These are phyloP conservation scores for Sebastes oblongus DNA, from an alignment of 2,797 vertebrate species.

Conservation along the genomic window DNA sequence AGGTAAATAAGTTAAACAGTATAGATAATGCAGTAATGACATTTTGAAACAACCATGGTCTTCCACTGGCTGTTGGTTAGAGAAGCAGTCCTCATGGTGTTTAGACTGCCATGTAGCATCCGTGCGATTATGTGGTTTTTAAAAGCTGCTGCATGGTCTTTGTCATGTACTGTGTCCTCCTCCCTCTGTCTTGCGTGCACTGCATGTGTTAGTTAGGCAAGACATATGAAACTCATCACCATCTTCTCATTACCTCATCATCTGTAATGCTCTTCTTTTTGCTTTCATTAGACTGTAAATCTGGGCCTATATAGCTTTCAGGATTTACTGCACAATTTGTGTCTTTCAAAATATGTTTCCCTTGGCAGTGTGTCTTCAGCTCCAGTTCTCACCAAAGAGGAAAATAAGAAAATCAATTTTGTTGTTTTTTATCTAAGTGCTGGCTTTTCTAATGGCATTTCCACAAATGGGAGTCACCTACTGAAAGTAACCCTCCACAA, in stretches of 20 bases:
- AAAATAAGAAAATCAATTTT: slow-evolving; percentile 36
- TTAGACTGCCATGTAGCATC: slow-evolving; percentile 27
- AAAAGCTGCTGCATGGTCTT: slow-evolving; percentile 34
- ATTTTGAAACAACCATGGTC: not conserved
- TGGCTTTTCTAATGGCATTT: slow-evolving; percentile 11
- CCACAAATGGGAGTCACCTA: slow-evolving; percentile 18
- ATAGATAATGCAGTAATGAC: not conserved
- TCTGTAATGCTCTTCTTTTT: slow-evolving; percentile 38
- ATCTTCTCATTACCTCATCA: slow-evolving; percentile 56
- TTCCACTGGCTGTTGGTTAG: not conserved
- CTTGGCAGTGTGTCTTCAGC: slow-evolving; percentile 28
- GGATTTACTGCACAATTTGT: slow-evolving; percentile 52
- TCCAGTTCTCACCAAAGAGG: slow-evolving; percentile 18
- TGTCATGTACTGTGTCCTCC: slow-evolving; percentile 11
- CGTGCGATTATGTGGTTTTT: slow-evolving; percentile 41
- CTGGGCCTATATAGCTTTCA: slow-evolving; percentile 8
- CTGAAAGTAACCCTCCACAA: not conserved
- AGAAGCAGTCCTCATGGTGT: not conserved
- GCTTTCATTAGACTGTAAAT: slow-evolving; percentile 51
- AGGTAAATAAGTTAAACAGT: not conserved
- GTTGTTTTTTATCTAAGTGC: slow-evolving; percentile 9
- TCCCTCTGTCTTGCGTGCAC: slow-evolving; percentile 3
- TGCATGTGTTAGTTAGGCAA: not conserved
- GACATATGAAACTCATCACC: slow-evolving; percentile 56
- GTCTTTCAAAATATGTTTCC: slow-evolving; percentile 45